Conservation (phyloP, 2,113 vertebrate species). For the Neopipo cinnamomea region DNA sequence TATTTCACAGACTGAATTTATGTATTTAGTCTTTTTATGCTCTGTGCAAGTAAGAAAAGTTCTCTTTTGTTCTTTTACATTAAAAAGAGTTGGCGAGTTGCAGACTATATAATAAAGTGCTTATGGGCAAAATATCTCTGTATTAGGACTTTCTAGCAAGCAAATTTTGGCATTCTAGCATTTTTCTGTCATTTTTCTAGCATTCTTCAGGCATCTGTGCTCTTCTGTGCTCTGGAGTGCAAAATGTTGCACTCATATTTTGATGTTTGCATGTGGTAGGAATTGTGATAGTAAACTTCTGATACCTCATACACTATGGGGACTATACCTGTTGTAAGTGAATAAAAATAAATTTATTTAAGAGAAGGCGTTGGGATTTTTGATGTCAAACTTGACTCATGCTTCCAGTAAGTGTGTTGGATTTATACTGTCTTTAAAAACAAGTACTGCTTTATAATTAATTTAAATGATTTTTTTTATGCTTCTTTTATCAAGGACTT, state of each 20-base stretch:
- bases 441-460: not conserved
- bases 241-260: not conserved
- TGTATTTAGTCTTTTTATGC: not conserved
- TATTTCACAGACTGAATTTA: not conserved
- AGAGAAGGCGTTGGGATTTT: not conserved
- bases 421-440: not conserved
- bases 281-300: not conserved
- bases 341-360: not conserved
- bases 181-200: not conserved
- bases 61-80: not conserved
- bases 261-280: not conserved
- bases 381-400: not conserved
- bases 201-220: not conserved
- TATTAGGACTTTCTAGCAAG: not conserved
- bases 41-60: not conserved
- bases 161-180: not conserved
- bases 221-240: not conserved
- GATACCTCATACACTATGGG: fast-evolving
- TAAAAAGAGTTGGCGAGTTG: not conserved
- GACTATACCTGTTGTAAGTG: not conserved
- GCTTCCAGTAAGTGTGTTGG: not conserved
- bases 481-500: not conserved
- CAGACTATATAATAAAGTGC: not conserved
- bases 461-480: not conserved
- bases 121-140: not conserved